Evolutionary conservation across 1,140 invertebrate genomes (phyloP), one percentile per base, ranked within the genome.

Genomic region (Nymphalis io): DNA sequence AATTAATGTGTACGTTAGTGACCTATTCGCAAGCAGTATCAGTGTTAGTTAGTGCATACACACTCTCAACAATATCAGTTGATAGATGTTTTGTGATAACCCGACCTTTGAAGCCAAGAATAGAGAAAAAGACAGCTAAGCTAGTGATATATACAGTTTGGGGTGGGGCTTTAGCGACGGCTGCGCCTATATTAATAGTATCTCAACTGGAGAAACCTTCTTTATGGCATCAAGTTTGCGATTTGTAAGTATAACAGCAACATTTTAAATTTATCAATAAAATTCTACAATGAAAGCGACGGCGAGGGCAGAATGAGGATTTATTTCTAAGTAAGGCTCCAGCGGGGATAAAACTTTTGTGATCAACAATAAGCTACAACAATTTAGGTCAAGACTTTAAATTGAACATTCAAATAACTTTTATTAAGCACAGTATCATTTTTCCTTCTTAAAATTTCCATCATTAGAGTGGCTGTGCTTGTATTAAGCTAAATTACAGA

Each of bases 81-180:
- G 97, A 98, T 87, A 93, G 97, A 13, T 98, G 96, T 80, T 94
- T 96, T 78, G 97, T 96, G 10, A 98, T 98, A 73, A 95, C 98
- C 90, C 95, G 96, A 92, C 97, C 97, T 0, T 87, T 98, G 39
- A 93, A 94, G 74, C 96, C 96, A 0, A 92, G 96, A 40, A 93
- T 98, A 79, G 95, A 95, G 5, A 96, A 95, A 81, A 92, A 78
- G 1, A 78, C 94, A 65, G 95, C 95, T 0, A 94, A 95, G 70
- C 85, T 94, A 39, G 94, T 96, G 44, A 97, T 98, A 46, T 87
- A 92, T 0, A 89, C 92, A 0, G 95, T 98, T 10, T 98, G 97
- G 97, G 69, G 93, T 3, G 93, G 98, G 15, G 96, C 97, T 0
- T 84, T 96, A 10, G 91, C 95, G 1, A 96, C 97, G 0, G 96